Percentiles rank a stretch among this genome's conserved stretches.
Conservation (phyloP, 2,113 vertebrate species). For the Ochotona curzoniae region DNA sequence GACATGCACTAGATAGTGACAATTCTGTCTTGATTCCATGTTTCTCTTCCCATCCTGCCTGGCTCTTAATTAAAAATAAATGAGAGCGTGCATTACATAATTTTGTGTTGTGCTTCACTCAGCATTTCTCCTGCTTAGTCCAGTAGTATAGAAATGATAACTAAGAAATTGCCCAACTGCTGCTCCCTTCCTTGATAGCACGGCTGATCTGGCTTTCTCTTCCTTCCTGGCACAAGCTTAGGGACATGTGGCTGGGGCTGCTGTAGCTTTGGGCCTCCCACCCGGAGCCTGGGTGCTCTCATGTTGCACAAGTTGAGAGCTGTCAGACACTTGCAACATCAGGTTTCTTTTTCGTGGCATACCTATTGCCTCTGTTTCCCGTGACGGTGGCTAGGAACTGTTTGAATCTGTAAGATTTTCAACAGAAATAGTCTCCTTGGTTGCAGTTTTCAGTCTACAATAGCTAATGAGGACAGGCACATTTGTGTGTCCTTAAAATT, state of each 20-base stretch:
- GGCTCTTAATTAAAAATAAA: too few relatives aligned
- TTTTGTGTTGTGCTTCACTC: background rate
- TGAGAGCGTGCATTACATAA: background rate
- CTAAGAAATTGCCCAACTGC: background rate
- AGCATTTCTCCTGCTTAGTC: background rate
- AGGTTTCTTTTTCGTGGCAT: background rate
- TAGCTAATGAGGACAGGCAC: background rate
- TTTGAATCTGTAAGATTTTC: background rate
- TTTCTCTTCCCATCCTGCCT: too few relatives aligned
- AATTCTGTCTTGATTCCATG: too few relatives aligned
- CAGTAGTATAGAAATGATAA: background rate
- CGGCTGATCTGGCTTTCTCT: background rate
- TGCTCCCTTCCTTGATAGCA: rapidly evolving
- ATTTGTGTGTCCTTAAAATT: background rate
- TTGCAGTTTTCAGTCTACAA: background rate
- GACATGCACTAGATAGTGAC: too few relatives aligned
- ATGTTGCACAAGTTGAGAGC: background rate
- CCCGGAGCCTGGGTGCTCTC: background rate
- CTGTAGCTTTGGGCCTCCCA: too few relatives aligned
- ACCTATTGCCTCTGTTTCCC: background rate
- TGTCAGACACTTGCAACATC: too few relatives aligned
- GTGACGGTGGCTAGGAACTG: background rate
- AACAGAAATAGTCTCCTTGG: background rate
- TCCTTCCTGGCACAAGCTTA: background rate
- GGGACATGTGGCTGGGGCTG: background rate